Base-by-base conservation (phyloP, 2,888 invertebrate genomes). In the Rugalucina vietnamica region DNA sequence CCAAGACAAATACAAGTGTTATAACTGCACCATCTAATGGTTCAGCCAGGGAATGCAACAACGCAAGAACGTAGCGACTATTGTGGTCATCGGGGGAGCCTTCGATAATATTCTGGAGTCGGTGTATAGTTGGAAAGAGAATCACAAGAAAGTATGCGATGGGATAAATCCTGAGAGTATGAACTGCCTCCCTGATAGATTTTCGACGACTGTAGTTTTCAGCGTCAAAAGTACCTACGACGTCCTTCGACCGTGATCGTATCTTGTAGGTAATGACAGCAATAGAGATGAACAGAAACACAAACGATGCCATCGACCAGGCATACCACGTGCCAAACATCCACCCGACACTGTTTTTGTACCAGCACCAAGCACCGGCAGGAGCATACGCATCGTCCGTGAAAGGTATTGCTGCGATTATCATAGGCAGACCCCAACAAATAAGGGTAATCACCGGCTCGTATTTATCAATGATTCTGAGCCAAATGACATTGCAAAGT, bases 361-460 rank as follows among this genome's bases (percentile, higher is more conserved):
- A 37, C 70, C 70, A 70, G 39, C 70, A 70, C 70, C 70, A 70
- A 3, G 70, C 70, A 2, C 70, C 70, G 5, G 70, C 34, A 14
- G 70, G 70, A 21, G 70, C 70, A 24, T 70, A 70, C 5, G 70
- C 70, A 27, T 70, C 36, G 21, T 70, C 70, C 8, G 70, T 36
- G 36, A 70, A 70, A 18, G 70, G 70, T 36, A 70, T 24, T 10
- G n/a, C 36, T 10, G 70, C 70, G 36, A 70, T 39, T 5, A 70
- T 36, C 3, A 70, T 10, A 4, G 70, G 70, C 5, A 70, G 21
- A 27, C 36, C 37, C 70, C 70, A 70, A 21, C 70, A 70, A 18
- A 39, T 5, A 5, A 24, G 5, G 4, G 24, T 3, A 70, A 36
- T 37, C 3, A 32, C 1, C 1, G 8, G 36, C 32, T 70, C 70